Conservation (phyloP, 2,797 vertebrate genomes). For the Okamejei kenojei region DNA sequence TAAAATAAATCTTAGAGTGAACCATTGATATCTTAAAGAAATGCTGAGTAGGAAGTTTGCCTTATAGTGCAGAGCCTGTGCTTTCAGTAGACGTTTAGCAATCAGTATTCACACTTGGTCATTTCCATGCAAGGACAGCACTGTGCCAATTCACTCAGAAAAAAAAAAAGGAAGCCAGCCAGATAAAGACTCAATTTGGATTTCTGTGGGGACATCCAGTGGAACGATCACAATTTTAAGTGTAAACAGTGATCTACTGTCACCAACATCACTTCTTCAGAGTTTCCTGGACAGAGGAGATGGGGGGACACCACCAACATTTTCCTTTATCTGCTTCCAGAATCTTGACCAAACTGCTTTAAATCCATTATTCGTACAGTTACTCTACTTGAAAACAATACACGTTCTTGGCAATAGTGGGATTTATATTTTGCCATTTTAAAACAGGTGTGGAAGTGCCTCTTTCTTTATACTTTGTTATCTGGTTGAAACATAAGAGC, state of each 20-base stretch:
- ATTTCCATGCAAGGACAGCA: background rate
- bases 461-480: background rate
- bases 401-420: background rate
- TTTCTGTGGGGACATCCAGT: background rate
- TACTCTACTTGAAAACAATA: background rate
- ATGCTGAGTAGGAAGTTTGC: no score
- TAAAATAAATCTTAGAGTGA: no score
- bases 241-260: background rate
- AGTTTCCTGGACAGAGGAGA: background rate
- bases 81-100: no score
- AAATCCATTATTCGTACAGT: background rate
- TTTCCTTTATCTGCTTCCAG: background rate
- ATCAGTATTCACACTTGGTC: no score
- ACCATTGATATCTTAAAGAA: no score
- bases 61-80: no score
- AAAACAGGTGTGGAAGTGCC: background rate
- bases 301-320: no score
- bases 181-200: background rate
- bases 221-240: background rate
- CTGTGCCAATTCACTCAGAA: background rate
- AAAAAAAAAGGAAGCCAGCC: background rate
- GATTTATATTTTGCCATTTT: background rate
- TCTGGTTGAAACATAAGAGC: background rate
- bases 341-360: background rate
- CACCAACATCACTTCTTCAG: background rate